A percentile compares a stretch with the other conserved stretches of the same genome.
Conservation (phyloP, 2,888 invertebrate species). For the Catotricha subobsoleta region DNA sequence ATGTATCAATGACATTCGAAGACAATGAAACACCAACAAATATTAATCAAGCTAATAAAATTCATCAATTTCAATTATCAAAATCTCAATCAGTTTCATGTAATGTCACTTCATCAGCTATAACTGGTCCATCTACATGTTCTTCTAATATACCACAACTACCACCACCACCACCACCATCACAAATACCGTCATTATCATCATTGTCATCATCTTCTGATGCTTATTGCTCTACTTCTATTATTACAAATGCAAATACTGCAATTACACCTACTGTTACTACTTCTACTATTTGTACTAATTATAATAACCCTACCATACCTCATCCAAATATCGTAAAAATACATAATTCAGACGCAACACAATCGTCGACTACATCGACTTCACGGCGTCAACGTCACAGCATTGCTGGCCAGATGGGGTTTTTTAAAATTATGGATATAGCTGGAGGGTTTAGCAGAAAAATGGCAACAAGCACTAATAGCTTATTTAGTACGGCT, state of each 20-base stretch:
- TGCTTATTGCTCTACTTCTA: slow-evolving; percentile 14
- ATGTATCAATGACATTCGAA: no score
- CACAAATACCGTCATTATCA: neutral
- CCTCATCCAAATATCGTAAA: slow-evolving; percentile 14
- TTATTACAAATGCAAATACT: slow-evolving; percentile 12
- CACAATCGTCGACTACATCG: slow-evolving; percentile 16
- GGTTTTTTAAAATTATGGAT: slow-evolving; percentile 71
- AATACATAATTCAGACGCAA: slow-evolving; percentile 22
- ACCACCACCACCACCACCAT: slow-evolving; percentile 10
- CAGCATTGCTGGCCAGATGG: slow-evolving; percentile 92
- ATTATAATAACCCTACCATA: slow-evolving; percentile 18
- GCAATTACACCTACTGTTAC: slow-evolving; percentile 11
- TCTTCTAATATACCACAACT: slow-evolving; percentile 9
- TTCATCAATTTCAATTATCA: neutral
- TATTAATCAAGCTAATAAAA: neutral
- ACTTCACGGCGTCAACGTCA: slow-evolving; percentile 72
- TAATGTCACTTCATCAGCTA: neutral
- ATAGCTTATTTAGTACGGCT: slow-evolving; percentile 86
- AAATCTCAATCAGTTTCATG: neutral
- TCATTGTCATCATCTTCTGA: neutral
- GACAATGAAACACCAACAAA: no score
- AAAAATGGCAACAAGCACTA: slow-evolving; percentile 48
- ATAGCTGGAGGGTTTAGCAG: slow-evolving; percentile 52
- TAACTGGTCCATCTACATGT: neutral
- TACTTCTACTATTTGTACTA: slow-evolving; percentile 9